These are phyloP conservation scores for Zoroaster sp. DNA, from an alignment of 53 echinoderm and acorn worm species.

Conservation along the genomic window DNA sequence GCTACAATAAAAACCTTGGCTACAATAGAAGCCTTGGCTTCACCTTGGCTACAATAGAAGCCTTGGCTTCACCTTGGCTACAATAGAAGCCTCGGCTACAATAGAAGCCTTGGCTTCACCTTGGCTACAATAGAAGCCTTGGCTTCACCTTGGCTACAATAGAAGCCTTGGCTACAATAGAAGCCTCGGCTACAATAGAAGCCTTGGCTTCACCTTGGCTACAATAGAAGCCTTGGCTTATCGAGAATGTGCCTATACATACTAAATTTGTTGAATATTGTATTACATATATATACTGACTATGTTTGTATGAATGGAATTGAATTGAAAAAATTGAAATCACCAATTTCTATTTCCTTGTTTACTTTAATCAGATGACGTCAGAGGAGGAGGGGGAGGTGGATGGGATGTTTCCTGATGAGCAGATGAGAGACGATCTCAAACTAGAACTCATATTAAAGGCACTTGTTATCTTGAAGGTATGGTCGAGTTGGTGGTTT, in stretches of 20 bases:
- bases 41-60: background rate
- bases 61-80: background rate
- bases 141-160: too few species aligned
- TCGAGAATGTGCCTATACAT: background rate
- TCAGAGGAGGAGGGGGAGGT: slow-evolving; percentile 40
- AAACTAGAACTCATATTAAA: slow-evolving; percentile 50
- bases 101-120: too few species aligned
- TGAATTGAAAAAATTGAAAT: too few species aligned
- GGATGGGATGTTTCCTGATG: slow-evolving; percentile 45
- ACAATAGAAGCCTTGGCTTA: too few species aligned
- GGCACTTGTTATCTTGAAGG: slow-evolving; percentile 35
- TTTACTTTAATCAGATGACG: slow-evolving; percentile 21
- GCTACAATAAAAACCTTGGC: too few species aligned
- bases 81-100: background rate
- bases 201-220: too few species aligned
- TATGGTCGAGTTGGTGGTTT: too few species aligned
- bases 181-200: too few species aligned
- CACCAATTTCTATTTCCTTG: too few species aligned
- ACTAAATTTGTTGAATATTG: background rate
- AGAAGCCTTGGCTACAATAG: too few species aligned
- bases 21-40: too few species aligned
- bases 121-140: too few species aligned
- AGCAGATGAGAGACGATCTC: slow-evolving; percentile 40
- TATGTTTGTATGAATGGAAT: background rate
- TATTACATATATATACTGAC: background rate